Base-by-base conservation (phyloP, 2,113 vertebrate species). In the Chaenocephalus aceratus region DNA sequence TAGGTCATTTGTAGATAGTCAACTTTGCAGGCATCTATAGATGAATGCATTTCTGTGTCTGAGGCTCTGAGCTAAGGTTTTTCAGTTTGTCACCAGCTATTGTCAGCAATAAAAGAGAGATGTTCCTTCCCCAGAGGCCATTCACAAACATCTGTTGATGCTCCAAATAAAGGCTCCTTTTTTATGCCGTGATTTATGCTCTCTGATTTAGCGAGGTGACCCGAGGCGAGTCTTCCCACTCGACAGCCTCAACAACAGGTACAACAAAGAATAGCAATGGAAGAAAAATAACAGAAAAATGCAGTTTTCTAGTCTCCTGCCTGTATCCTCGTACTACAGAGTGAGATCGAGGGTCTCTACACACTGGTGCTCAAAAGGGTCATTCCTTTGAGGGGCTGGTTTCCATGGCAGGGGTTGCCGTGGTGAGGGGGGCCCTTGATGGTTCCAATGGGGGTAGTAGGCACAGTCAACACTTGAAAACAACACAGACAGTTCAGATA, bases 321-420 rank as follows among this genome's bases (percentile, higher is more conserved):
- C 41, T 77, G 54, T 23, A 18, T 65, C 76, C 70, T 79, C 64
- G 80, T 21, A 79, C 70, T 68, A 53, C 66, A 75, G 78, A 72
- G 80, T 0, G 26, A 83, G 70, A 41, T 4, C 61, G 68, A 85
- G 85, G 46, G 65, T 78, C 72, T 52, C 64, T 30, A 84, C 72
- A 75, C 77, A 62, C 61, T 61, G 68, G n/a, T 13, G 12, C 85
- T 91, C 71, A 59, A 87, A 79, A 13, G 86, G 86, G 49, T 86
- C 86, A 89, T 90, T 92, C 90, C 91, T 88, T 88, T 86, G 87
- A 92, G 85, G 46, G 81, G 52, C 75, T 80, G 59, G 93, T 94
- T 94, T 88, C 93, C 92, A 94, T 94, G 89, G 91, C 86, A 91
- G 79, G 77, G 78, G 91, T 94, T 94, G 78, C 90, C 80, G 71